Conservation (phyloP, 2,113 vertebrate species). For the Himantopus leucocephalus region DNA sequence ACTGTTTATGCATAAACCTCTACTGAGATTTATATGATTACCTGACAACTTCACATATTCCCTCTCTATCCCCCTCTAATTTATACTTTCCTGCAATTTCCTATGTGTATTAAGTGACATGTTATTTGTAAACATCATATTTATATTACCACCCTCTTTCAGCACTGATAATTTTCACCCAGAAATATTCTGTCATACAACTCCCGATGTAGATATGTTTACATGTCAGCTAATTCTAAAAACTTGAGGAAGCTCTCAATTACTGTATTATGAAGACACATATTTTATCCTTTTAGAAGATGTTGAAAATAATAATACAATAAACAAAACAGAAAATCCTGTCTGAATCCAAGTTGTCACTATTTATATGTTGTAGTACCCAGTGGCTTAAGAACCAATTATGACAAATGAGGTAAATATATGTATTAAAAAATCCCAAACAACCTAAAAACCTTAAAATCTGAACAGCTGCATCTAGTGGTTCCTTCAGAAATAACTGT, state of each 20-base stretch:
- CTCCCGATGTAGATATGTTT: background rate
- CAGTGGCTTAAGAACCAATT: background rate
- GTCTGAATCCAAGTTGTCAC: background rate
- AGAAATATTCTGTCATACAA: background rate
- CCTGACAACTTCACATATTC: background rate
- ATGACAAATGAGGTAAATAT: background rate
- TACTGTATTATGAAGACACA: background rate
- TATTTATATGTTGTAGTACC: background rate
- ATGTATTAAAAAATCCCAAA: background rate
- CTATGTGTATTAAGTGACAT: background rate
- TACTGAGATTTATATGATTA: background rate
- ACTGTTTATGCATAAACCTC: background rate
- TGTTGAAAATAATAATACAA: background rate
- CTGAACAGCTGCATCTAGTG: background rate
- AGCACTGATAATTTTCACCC: background rate
- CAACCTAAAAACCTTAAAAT: background rate
- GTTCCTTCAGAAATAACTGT: background rate
- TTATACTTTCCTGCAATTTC: background rate
- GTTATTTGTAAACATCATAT: background rate
- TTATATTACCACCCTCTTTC: background rate
- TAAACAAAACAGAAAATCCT: background rate
- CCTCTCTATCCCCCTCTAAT: background rate
- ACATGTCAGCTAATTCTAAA: background rate
- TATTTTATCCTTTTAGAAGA: background rate
- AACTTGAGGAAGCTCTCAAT: background rate